Evolutionary conservation across 2,113 vertebrate species (phyloP), one percentile per base, ranked within the genome.

Genomic region (Corythoichthys intestinalis): DNA sequence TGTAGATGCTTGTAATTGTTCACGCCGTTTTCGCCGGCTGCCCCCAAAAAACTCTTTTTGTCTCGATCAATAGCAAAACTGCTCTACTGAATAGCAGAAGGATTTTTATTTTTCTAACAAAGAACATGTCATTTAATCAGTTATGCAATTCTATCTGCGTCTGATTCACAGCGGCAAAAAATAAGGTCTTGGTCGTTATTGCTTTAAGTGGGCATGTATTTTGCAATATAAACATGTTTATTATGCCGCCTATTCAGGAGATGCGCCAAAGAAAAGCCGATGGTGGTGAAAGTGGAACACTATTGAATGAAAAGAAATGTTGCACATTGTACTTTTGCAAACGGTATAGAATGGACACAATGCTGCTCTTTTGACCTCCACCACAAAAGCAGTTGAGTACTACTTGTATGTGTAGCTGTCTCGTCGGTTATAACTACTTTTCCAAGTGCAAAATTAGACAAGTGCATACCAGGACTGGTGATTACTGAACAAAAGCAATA

Each of bases 361-460:
- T 72, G 53, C 61, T 69, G 44, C 28, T 69, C 83, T 66, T 68
- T 67, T 84, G 79, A 87, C 85, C 83, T 83, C 80, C 76, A 77
- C 69, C 44, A 70, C 82, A 82, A 88, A 78, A 69, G 74, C 78
- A 82, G 79, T 73, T 78, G 83, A 83, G 79, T 83, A 82, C 41
- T 8, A 54, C 72, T 74, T 81, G 66, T 75, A 79, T 80, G 77
- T 76, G 39, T 28, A 28, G 20, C 59, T 44, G 14, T 41, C 83
- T 77, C 86, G 83, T 78, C 77, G 75, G 57, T 72, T 56, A 57
- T 80, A 83, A 89, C 88, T 85, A 85, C 61, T 79, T 87, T 83
- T 85, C 76, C 80, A 67, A 76, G 73, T 72, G 67, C 63, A 79
- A 86, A 84, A 81, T 77, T 74, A 79, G 66, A 84, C 59, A 66